phyloP scores from a whole-genome alignment of 2,888 invertebrate genomes.

The Euclidia mi region DNA sequence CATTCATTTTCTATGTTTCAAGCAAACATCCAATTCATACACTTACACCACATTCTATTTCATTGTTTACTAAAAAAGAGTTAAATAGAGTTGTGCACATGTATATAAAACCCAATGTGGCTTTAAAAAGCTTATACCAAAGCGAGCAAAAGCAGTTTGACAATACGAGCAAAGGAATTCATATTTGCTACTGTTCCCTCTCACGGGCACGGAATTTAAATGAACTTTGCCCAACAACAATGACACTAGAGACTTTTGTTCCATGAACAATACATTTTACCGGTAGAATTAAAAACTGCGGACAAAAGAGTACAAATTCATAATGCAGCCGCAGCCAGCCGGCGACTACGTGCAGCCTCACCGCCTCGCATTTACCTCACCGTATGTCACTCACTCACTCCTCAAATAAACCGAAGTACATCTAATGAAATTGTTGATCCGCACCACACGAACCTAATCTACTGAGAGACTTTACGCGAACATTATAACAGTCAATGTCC shows the following conservation, averaged over 20 bases:
- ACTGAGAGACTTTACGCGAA: no score
- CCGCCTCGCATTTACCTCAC: conserved; percentile 10
- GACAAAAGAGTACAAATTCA: conserved; percentile 88
- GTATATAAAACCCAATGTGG: conserved; percentile 73
- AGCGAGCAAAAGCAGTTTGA: conserved; percentile 83
- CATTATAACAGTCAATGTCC: background rate
- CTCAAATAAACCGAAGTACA: background rate
- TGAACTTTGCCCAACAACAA: conserved; percentile 89
- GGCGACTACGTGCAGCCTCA: conserved; percentile 64
- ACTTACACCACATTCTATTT: conserved; percentile 28
- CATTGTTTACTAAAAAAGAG: conserved; percentile 36
- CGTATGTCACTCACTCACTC: background rate
- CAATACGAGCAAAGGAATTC: conserved; percentile 88
- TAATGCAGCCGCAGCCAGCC: conserved; percentile 80
- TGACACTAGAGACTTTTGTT: conserved; percentile 88
- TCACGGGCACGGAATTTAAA: conserved; percentile 88
- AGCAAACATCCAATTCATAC: conserved; percentile 28
- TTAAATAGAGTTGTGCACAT: conserved; percentile 48
- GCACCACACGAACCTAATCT: no score
- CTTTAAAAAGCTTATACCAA: conserved; percentile 80
- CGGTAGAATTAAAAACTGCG: conserved; percentile 88
- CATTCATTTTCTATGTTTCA: conserved; percentile 9
- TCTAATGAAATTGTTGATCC: background rate
- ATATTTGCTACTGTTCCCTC: conserved; percentile 88
- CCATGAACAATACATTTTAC: conserved; percentile 88